These are phyloP conservation scores for Athripsodes cinereus DNA, from an alignment of 2,888 invertebrate genomes.

Conservation along the genomic window DNA sequence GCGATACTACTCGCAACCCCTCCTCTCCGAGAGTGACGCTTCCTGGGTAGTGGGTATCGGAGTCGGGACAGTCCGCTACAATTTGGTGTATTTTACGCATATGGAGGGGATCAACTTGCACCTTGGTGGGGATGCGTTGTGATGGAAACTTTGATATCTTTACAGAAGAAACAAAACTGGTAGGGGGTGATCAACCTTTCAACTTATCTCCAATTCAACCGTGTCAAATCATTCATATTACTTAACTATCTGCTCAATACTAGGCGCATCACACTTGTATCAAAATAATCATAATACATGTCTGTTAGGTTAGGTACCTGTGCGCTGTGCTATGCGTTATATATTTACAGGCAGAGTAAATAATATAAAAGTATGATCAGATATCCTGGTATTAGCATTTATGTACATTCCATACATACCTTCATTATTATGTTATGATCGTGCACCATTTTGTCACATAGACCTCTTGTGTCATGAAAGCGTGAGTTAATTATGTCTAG, in stretches of 20 bases:
- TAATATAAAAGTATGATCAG: too few relatives aligned
- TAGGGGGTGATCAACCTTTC: constrained; percentile 50
- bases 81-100: constrained; percentile 42
- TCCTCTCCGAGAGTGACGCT: constrained; percentile 15
- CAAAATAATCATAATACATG: constrained; percentile 12
- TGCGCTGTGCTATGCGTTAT: too few relatives aligned
- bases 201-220: constrained; percentile 11
- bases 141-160: constrained; percentile 28
- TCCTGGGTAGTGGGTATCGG: constrained; percentile 14
- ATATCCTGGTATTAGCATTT: too few relatives aligned
- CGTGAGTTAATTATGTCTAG: too few relatives aligned
- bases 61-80: constrained; percentile 35
- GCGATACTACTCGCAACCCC: constrained; percentile 14
- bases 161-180: constrained; percentile 33
- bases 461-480: too few relatives aligned
- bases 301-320: constrained; percentile 18
- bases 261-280: constrained; percentile 12
- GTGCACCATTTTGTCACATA: too few relatives aligned
- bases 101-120: constrained; percentile 49
- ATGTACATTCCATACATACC: too few relatives aligned
- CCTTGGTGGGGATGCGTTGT: constrained; percentile 50
- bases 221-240: background rate
- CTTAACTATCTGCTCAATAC: constrained; percentile 1
- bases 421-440: too few relatives aligned
- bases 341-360: too few relatives aligned